Evolutionary conservation across 1,140 invertebrate species (phyloP).

Genomic region (Dendroctonus ponderosae): DNA sequence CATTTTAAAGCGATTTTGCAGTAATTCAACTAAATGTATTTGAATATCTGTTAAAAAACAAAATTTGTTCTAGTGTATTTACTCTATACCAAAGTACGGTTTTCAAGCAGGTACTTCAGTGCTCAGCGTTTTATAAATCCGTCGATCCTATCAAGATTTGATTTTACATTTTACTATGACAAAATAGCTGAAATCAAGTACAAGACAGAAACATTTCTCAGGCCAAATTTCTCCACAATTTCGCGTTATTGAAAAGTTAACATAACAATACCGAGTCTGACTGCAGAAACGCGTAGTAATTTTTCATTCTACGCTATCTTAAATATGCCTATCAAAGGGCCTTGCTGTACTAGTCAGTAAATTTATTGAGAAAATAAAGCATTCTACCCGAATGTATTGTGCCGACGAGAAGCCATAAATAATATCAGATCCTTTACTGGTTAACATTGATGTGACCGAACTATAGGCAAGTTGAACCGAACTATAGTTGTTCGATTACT

Average conservation of each 20-base stretch:
- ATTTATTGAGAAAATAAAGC: slow-evolving; percentile 29
- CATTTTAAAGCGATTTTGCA: too few species aligned
- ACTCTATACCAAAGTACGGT: too few species aligned
- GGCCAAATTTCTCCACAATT: slow-evolving; percentile 8
- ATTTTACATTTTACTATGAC: too few species aligned
- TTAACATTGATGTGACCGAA: slow-evolving; percentile 16
- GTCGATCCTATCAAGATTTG: too few species aligned
- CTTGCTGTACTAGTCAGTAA: slow-evolving; percentile 27
- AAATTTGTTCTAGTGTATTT: too few species aligned
- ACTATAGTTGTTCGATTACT: slow-evolving; percentile 6
- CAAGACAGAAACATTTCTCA: slow-evolving; percentile 9
- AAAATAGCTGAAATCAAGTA: too few species aligned
- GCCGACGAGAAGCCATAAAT: slow-evolving; percentile 27
- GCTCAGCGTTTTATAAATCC: too few species aligned
- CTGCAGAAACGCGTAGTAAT: slow-evolving; percentile 10
- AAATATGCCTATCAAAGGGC: slow-evolving; percentile 26
- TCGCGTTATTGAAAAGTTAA: slow-evolving; percentile 15
- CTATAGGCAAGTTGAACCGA: slow-evolving; percentile 13
- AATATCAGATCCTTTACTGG: slow-evolving; percentile 15
- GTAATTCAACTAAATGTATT: too few species aligned
- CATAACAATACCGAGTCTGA: slow-evolving; percentile 7
- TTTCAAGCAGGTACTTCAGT: too few species aligned
- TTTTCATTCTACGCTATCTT: slow-evolving; percentile 22
- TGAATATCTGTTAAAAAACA: too few species aligned
- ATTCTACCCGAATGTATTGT: slow-evolving; percentile 27